These are phyloP conservation scores for Drosophila tristis DNA, from an alignment of 1,140 invertebrate species.

Conservation along the genomic window DNA sequence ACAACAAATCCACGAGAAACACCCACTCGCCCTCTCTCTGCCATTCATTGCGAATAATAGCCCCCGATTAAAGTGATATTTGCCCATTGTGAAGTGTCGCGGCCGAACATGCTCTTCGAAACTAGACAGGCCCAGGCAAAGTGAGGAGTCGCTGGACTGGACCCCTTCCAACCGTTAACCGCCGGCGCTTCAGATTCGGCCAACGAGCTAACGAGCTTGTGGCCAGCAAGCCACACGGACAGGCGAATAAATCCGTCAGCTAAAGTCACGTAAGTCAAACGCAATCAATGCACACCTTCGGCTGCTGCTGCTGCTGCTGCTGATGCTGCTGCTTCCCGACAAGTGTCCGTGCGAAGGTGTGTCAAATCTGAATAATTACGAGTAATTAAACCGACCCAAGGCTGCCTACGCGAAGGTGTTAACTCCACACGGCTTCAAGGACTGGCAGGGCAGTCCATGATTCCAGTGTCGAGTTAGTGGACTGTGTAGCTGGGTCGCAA, in stretches of 20 bases:
- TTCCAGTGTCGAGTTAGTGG: not conserved
- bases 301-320: not conserved
- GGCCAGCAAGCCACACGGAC: conserved; percentile 18
- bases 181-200: conserved; percentile 23
- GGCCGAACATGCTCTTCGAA: conserved; percentile 29
- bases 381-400: conserved; percentile 8
- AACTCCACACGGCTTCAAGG: conserved; percentile 56
- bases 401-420: conserved; percentile 41
- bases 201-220: not conserved
- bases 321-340: not conserved
- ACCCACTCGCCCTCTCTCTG: conserved; percentile 11
- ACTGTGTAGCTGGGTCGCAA: not conserved
- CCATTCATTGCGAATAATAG: conserved; percentile 17
- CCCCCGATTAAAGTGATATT: conserved; percentile 23
- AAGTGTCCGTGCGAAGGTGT: conserved; percentile 22
- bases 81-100: conserved; percentile 11
- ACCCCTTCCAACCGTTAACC: conserved; percentile 4
- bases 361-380: conserved; percentile 42
- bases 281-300: not conserved
- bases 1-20: conserved; percentile 21
- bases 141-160: not conserved
- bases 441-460: not conserved
- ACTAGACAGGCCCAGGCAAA: conserved; percentile 1
- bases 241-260: conserved; percentile 18
- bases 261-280: conserved; percentile 45